Percentiles rank a stretch among this genome's conserved stretches.
These are phyloP conservation scores for Scomber japonicus DNA, from an alignment of 2,113 vertebrate species.

Conservation along the genomic window DNA sequence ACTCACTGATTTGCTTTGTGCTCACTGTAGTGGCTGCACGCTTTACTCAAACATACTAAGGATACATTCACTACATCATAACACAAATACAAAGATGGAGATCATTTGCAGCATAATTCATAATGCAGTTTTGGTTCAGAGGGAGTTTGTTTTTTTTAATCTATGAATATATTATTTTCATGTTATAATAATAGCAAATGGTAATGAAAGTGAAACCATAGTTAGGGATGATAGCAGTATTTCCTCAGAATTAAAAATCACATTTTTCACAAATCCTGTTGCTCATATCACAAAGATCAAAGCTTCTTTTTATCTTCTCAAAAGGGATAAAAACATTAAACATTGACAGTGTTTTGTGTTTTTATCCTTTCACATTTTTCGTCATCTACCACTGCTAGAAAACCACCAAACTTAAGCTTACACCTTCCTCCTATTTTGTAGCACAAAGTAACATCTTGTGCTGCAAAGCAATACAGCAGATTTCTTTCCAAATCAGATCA, in stretches of 20 bases:
- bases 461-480: too few relatives aligned
- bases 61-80: slow-evolving; percentile 47
- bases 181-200: background rate
- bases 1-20: slow-evolving; percentile 79
- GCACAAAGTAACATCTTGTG: too few relatives aligned
- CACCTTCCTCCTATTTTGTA: too few relatives aligned
- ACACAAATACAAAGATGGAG: slow-evolving; percentile 37
- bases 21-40: slow-evolving; percentile 74
- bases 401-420: too few relatives aligned
- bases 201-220: background rate
- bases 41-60: slow-evolving; percentile 69
- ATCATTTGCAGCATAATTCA: slow-evolving; percentile 15
- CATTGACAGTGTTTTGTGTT: background rate
- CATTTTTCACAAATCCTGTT: slow-evolving; percentile 8
- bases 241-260: slow-evolving; percentile 14
- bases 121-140: background rate
- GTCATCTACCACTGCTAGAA: too few relatives aligned
- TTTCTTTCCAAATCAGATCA: too few relatives aligned
- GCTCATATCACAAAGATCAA: slow-evolving; percentile 27
- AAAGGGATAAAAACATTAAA: slow-evolving; percentile 2
- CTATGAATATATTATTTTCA: background rate
- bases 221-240: background rate
- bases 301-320: slow-evolving; percentile 7
- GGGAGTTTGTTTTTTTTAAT: background rate
- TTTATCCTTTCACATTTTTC: background rate